These are phyloP conservation scores for Himalopsyche tibetana DNA, from an alignment of 2,888 invertebrate genomes.

Conservation along the genomic window DNA sequence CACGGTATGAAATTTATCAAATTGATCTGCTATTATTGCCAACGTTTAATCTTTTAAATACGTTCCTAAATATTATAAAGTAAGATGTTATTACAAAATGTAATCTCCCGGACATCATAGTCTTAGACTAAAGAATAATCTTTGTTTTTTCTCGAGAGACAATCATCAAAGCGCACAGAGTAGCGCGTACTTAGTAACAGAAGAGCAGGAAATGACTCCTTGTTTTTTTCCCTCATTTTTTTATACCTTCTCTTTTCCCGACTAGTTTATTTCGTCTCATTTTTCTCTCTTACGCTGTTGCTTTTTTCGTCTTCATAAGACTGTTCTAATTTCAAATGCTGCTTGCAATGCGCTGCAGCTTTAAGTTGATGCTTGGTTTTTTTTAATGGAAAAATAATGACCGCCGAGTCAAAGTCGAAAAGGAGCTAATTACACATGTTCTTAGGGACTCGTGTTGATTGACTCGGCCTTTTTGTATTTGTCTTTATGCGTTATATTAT, in stretches of 20 bases:
- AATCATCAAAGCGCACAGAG: conserved; percentile 58
- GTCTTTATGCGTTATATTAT: conserved; percentile 24
- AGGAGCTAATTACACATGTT: conserved; percentile 54
- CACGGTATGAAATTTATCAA: no score
- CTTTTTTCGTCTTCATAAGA: conserved; percentile 57
- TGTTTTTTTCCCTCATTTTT: conserved; percentile 55
- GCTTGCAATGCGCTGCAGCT: conserved; percentile 60
- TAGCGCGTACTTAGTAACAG: conserved; percentile 59
- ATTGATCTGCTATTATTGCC: not conserved
- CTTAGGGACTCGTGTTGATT: conserved; percentile 41
- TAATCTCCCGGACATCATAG: conserved; percentile 36
- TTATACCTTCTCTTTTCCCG: conserved; percentile 55
- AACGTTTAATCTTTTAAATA: not conserved
- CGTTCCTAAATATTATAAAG: not conserved
- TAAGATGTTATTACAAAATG: not conserved
- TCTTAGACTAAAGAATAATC: conserved; percentile 9
- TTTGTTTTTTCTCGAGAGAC: conserved; percentile 44
- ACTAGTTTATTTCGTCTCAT: conserved; percentile 65
- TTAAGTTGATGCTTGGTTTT: conserved; percentile 50
- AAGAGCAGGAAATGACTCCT: conserved; percentile 65
- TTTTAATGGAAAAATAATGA: conserved; percentile 64
- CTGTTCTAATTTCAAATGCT: conserved; percentile 64
- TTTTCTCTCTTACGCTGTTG: conserved; percentile 61
- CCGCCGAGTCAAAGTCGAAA: conserved; percentile 51
- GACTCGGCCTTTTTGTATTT: conserved; percentile 31